Percentiles rank a stretch among this genome's conserved stretches.
These are phyloP conservation scores for Orthosia cruda DNA, from an alignment of 2,888 invertebrate genomes.

Conservation along the genomic window DNA sequence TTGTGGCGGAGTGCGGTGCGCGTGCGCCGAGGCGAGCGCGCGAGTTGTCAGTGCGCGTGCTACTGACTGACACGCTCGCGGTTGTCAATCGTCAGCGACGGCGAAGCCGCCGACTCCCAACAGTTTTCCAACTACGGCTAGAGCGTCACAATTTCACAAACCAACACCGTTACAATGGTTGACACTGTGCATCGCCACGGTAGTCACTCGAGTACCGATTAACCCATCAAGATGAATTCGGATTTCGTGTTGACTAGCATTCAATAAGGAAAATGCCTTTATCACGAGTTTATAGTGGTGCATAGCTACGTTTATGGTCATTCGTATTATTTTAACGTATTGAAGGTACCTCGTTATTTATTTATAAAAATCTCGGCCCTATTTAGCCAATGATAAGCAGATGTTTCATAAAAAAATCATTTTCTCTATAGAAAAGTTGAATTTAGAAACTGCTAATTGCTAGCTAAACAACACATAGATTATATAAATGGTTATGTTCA, in stretches of 20 bases:
- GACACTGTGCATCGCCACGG: not conserved
- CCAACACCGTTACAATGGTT: conserved; percentile 16
- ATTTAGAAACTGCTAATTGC: too few species aligned
- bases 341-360: too few species aligned
- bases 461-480: too few species aligned
- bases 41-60: conserved; percentile 76
- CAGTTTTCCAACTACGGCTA: conserved; percentile 51
- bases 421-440: too few species aligned
- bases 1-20: conserved; percentile 61
- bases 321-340: not conserved
- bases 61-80: conserved; percentile 75
- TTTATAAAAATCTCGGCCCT: too few species aligned
- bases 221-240: conserved; percentile 34
- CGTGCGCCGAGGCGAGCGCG: conserved; percentile 78
- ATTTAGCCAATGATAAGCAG: too few species aligned
- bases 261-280: conserved; percentile 42
- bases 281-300: conserved; percentile 10
- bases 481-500: too few species aligned
- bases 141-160: conserved; percentile 37
- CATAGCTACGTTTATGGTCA: conserved; percentile 5
- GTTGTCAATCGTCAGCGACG: conserved; percentile 44
- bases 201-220: not conserved
- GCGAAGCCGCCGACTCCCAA: conserved; percentile 23
- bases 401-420: too few species aligned
- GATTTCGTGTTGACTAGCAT: not conserved